Conservation (phyloP, 1,140 invertebrate species). For the Rhyzopertha dominica region DNA sequence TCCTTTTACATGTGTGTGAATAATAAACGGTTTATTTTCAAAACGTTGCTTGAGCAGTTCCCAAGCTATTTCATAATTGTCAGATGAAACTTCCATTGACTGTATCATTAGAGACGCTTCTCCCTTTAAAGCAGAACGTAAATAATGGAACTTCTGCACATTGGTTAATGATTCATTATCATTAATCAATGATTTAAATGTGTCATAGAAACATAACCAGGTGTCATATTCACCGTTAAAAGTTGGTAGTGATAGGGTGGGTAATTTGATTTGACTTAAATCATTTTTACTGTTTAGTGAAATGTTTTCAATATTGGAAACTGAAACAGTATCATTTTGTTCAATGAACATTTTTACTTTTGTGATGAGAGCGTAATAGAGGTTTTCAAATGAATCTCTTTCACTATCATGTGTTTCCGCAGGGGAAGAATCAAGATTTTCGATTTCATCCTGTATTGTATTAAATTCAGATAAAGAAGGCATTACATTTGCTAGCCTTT, state of each 20-base stretch:
- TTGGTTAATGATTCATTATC: slow-evolving; percentile 18
- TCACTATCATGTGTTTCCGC: too few relatives aligned
- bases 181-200: slow-evolving; percentile 26
- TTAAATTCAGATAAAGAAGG: too few relatives aligned
- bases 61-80: slow-evolving; percentile 37
- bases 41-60: slow-evolving; percentile 29
- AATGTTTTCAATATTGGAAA: too few relatives aligned
- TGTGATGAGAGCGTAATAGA: too few relatives aligned
- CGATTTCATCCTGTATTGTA: too few relatives aligned
- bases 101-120: slow-evolving; percentile 23
- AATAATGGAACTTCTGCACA: slow-evolving; percentile 34
- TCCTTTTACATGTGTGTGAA: slow-evolving; percentile 29
- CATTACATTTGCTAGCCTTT: too few relatives aligned
- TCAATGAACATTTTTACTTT: too few relatives aligned
- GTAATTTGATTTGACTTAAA: slow-evolving; percentile 1
- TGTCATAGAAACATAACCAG: slow-evolving; percentile 29
- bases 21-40: slow-evolving; percentile 30
- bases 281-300: too few relatives aligned
- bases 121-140: slow-evolving; percentile 27
- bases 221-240: slow-evolving; percentile 23
- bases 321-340: too few relatives aligned
- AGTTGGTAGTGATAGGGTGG: slow-evolving; percentile 3
- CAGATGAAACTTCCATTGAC: slow-evolving; percentile 23
- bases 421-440: too few relatives aligned
- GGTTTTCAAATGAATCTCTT: too few relatives aligned